phyloP scores from a whole-genome alignment of 2,888 invertebrate species.

The Mesopsocus fuscifrons region DNA sequence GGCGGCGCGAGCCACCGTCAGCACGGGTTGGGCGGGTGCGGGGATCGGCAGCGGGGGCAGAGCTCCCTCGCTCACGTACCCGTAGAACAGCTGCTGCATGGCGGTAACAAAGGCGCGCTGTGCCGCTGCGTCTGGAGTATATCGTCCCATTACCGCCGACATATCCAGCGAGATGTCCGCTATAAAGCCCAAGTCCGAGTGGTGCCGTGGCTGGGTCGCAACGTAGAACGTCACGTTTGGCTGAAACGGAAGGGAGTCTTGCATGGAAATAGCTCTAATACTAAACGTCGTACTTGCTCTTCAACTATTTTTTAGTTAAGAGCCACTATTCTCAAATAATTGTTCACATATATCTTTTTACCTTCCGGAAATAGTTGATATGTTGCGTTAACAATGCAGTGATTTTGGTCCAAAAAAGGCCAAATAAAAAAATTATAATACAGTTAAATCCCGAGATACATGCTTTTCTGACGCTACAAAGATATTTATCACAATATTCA shows the following conservation, averaged over 20 bases:
- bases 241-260: background rate
- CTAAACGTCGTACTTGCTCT: no score
- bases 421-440: background rate
- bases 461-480: no score
- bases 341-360: no score
- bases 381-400: background rate
- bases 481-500: no score
- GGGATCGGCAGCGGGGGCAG: constrained; percentile 21
- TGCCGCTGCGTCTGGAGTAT: constrained; percentile 48
- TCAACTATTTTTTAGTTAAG: no score
- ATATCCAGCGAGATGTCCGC: constrained; percentile 48
- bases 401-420: background rate
- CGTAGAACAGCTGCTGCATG: constrained; percentile 66
- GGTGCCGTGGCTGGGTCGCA: constrained; percentile 40
- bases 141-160: constrained; percentile 58
- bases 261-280: background rate
- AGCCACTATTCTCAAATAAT: no score
- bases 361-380: no score
- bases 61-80: constrained; percentile 59
- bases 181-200: constrained; percentile 20
- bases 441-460: background rate
- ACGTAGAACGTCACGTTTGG: constrained; percentile 52
- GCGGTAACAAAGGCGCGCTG: constrained; percentile 56
- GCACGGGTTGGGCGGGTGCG: constrained; percentile 1
- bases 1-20: background rate